Percentiles rank a stretch among this genome's conserved stretches.
Evolutionary conservation across 2,888 invertebrate species (phyloP).

Genomic region (Petrolisthes cinctipes): DNA sequence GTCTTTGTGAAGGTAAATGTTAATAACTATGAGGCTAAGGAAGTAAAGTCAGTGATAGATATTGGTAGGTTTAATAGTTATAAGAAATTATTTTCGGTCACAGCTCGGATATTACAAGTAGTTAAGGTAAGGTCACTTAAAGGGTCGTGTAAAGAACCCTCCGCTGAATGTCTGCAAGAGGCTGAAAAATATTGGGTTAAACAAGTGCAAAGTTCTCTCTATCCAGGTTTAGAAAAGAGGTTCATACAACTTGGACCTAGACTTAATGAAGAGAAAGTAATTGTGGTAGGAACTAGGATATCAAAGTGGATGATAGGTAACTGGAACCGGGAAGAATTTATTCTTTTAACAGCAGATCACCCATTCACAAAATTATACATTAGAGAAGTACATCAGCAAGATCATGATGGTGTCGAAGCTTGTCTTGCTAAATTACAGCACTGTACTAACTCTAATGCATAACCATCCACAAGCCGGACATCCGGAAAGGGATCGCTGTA

Average conservation of each 20-base stretch:
- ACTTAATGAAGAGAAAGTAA: conserved; percentile 16
- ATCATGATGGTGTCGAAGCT: too few species aligned
- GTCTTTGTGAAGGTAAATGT: neutral
- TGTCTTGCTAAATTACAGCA: too few species aligned
- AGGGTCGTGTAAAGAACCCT: conserved; percentile 4
- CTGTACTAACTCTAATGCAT: too few species aligned
- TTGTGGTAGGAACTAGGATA: conserved; percentile 13
- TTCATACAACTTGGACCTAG: conserved; percentile 7
- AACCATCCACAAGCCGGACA: too few species aligned
- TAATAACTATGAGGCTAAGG: neutral
- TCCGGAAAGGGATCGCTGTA: too few species aligned
- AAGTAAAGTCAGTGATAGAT: neutral
- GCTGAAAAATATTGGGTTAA: conserved; percentile 1
- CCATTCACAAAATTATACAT: conserved; percentile 19
- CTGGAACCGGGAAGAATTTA: conserved; percentile 18
- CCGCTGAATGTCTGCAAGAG: neutral
- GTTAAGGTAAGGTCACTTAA: conserved; percentile 4
- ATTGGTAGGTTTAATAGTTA: neutral
- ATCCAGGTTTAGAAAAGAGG: neutral
- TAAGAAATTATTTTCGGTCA: neutral
- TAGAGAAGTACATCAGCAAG: too few species aligned
- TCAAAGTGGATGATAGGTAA: conserved; percentile 24
- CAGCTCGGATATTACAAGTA: conserved; percentile 13
- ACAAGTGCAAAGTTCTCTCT: conserved; percentile 1
- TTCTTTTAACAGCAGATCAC: conserved; percentile 24